Evolutionary conservation across 2,113 vertebrate genomes (phyloP).

Genomic region (Lycocorax pyrrhopterus): DNA sequence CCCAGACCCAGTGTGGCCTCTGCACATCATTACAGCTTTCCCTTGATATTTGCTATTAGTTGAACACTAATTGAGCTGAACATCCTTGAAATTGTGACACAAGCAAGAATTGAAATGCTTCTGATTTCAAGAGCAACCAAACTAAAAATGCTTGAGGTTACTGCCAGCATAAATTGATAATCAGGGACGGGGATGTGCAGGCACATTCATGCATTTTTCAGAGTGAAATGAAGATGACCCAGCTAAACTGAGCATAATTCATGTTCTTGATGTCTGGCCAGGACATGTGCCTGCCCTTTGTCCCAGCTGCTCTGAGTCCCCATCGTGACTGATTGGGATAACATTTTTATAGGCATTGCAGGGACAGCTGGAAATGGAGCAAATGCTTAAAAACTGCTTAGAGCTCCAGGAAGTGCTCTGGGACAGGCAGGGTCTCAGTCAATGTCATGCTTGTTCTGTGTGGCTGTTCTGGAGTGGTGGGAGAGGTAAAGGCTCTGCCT

Average conservation of each 20-base stretch:
- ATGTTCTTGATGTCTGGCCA: background rate
- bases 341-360: background rate
- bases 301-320: background rate
- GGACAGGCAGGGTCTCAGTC: background rate
- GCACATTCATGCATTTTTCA: background rate
- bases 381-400: background rate
- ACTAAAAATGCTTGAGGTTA: background rate
- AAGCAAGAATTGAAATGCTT: background rate
- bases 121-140: background rate
- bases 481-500: background rate
- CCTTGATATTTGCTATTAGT: background rate
- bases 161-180: background rate
- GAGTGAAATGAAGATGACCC: background rate
- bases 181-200: background rate
- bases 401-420: background rate
- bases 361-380: background rate
- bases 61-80: background rate
- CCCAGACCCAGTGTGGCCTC: background rate
- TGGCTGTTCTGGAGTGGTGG: background rate
- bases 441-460: background rate
- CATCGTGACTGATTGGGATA: fast-evolving
- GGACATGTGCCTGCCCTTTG: background rate
- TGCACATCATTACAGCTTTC: background rate
- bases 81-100: background rate
- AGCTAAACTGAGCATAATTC: background rate